These are phyloP conservation scores for Schizopygopsis pylzovi DNA, from an alignment of 2,797 vertebrate genomes.

Conservation along the genomic window DNA sequence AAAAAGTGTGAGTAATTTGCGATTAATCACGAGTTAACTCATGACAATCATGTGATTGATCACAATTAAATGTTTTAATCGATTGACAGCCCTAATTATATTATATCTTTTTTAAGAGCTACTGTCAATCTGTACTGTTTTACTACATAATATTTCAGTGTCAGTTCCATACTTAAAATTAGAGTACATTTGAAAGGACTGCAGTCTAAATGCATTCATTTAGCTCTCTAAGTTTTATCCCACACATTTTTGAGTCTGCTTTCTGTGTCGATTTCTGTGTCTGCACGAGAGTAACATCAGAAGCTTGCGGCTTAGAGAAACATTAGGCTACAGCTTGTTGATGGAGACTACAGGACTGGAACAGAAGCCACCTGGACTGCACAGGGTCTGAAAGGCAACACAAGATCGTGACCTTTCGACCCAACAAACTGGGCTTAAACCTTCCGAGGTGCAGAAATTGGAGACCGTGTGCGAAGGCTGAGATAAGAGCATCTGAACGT, in stretches of 20 bases:
- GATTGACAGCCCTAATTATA: too few relatives aligned
- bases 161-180: not conserved
- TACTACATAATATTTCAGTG: not conserved
- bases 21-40: too few relatives aligned
- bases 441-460: not conserved
- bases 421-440: not conserved
- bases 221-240: not conserved
- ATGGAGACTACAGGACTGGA: constrained; percentile 7
- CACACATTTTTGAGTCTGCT: not conserved
- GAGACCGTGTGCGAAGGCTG: not conserved
- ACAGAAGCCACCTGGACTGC: constrained; percentile 17
- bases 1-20: too few relatives aligned
- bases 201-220: not conserved
- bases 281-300: not conserved
- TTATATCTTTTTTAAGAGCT: not conserved
- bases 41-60: too few relatives aligned
- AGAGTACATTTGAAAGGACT: not conserved
- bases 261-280: not conserved
- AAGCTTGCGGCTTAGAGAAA: not conserved
- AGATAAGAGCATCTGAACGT: constrained; percentile 56
- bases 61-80: too few relatives aligned
- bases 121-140: not conserved
- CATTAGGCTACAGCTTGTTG: not conserved
- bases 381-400: not conserved
- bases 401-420: constrained; percentile 1